Evolutionary conservation across 2,113 vertebrate genomes (phyloP), one percentile per base, ranked within the genome.

Genomic region (Pycnonotus jocosus): DNA sequence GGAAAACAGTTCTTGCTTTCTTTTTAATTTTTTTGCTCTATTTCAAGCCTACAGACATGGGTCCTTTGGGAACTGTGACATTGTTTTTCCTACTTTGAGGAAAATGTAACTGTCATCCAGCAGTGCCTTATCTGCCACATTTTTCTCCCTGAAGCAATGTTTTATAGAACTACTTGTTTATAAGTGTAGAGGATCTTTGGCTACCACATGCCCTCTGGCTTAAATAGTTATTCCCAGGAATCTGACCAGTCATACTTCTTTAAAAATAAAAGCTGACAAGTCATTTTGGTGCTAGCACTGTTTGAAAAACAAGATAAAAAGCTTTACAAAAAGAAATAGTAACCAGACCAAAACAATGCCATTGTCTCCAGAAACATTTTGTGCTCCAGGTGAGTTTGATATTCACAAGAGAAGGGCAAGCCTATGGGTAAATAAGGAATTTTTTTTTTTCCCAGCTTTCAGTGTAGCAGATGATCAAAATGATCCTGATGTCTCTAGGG

Each of bases 41-140:
- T 94, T 96, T 93, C 76, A 96, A 50, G 56, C 56, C 64, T 62
- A n/a, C 56, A 37, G 70, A 72, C 57, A 87, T 85, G 54, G 9
- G 62, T 50, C 89, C 84, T 92, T 85, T 77, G 91, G 93, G 86
- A 95, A 19, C 69, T 65, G 71, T 2, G 11, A 61, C 84, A 89
- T 61, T 96, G 73, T 93, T 94, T 93, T 93, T 92, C 76, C 62
- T 76, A 5, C 81, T 97, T 79, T 80, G 86, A 91, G 66, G 62
- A 77, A 82, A 96, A 96, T 85, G 45, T 87, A 87, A 38, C 56
- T 93, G 81, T 89, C 48, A 61, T 69, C 69, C 84, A 87, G 64
- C 58, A 87, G 54, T 91, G 73, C 74, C 70, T 92, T 92, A 95
- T 92, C 93, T 92, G 86, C 62, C 81, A 47, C 56, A 77, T 94